Evolutionary conservation across 2,797 vertebrate genomes (phyloP).

Genomic region (Arnoldichthys spilopterus): DNA sequence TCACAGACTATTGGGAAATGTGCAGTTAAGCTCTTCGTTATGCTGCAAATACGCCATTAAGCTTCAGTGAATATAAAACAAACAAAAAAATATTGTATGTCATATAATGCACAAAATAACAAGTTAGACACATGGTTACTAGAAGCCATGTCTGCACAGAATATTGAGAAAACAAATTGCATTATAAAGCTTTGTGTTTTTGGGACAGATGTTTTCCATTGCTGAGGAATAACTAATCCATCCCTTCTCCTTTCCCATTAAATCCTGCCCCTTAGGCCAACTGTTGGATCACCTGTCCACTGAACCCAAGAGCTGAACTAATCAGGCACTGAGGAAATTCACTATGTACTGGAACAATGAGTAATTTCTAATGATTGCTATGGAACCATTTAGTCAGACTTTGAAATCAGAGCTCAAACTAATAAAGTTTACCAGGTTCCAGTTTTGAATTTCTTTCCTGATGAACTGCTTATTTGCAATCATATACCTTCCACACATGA

Average conservation of each 20-base stretch:
- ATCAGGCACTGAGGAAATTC: constrained; percentile 9
- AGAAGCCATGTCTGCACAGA: not conserved
- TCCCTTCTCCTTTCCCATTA: not conserved
- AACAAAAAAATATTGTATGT: not conserved
- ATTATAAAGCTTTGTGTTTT: not conserved
- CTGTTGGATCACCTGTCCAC: not conserved
- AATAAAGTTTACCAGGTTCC: not conserved
- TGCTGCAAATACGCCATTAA: not conserved
- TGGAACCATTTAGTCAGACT: constrained; percentile 22
- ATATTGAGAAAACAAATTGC: not conserved
- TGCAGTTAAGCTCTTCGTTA: not conserved
- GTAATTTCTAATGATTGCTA: constrained; percentile 2
- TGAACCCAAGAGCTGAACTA: constrained; percentile 21
- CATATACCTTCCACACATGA: constrained; percentile 19
- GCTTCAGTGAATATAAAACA: not conserved
- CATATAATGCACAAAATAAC: too few relatives aligned
- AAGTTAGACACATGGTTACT: not conserved
- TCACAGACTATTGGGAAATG: too few relatives aligned
- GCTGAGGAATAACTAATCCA: not conserved
- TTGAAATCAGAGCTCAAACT: constrained; percentile 12
- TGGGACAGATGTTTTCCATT: constrained; percentile 6
- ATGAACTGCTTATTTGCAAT: constrained; percentile 34
- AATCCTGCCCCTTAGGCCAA: not conserved
- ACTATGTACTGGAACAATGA: constrained; percentile 14
- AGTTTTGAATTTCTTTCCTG: not conserved